Conservation (phyloP, 2,797 vertebrate genomes). For the Botia kubotai region DNA sequence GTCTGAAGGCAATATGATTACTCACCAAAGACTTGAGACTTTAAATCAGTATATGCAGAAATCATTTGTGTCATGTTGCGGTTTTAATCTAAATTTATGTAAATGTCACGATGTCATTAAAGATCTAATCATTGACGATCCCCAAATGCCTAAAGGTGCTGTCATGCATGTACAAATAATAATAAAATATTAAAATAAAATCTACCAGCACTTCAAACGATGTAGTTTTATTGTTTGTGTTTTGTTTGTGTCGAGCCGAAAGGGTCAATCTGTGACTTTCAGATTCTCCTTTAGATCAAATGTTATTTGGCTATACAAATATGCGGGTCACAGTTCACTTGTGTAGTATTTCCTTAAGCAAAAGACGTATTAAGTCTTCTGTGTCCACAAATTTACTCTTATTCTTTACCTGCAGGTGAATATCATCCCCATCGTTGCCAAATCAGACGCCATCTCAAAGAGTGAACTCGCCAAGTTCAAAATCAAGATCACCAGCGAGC, state of each 20-base stretch:
- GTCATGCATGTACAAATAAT: no score
- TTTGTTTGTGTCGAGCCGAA: no score
- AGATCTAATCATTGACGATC: no score
- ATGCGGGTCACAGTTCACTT: neutral
- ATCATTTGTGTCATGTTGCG: neutral
- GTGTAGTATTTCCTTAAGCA: neutral
- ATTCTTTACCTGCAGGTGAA: slow-evolving; percentile 83
- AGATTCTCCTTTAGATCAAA: no score
- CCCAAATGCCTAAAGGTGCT: neutral
- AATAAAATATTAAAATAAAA: no score
- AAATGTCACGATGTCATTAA: no score
- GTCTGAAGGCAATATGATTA: slow-evolving; percentile 18
- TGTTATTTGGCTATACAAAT: neutral
- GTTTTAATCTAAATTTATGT: no score
- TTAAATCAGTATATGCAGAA: neutral
- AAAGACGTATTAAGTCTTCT: neutral
- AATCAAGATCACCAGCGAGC: slow-evolving; percentile 97
- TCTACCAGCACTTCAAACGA: neutral
- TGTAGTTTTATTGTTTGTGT: no score
- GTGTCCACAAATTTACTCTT: neutral
- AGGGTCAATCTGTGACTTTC: no score
- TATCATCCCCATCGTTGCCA: slow-evolving; percentile 97
- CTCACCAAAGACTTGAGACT: neutral
- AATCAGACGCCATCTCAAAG: slow-evolving; percentile 97
- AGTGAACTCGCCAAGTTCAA: slow-evolving; percentile 98